Base-by-base conservation (phyloP, 1,140 invertebrate genomes). In the Tetramorium simillimum region DNA sequence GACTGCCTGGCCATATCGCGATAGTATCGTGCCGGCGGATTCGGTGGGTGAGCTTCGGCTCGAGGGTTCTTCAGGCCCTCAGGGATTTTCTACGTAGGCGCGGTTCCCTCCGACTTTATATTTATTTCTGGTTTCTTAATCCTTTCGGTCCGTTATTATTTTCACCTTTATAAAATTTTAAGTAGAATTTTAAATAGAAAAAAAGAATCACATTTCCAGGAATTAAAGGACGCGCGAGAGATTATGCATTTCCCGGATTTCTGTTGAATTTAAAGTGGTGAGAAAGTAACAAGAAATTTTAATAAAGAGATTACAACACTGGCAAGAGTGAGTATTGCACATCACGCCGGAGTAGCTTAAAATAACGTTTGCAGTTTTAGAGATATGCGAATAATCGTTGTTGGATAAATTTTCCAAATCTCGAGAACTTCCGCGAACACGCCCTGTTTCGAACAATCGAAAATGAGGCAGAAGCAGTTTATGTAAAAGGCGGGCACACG, bases 21-120 rank as follows among this genome's bases (percentile, higher is more conserved):
- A 75, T 84, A 21, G 51, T 46, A 82, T 73, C 80, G 67, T 37
- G 62, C 40, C 67, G 40, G 69, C n/a, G 67, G 69, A 84, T 75
- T 75, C 72, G 53, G 65, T 46, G 37, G 49, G 65, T 18, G 80
- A 60, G 80, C 80, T 84, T 73, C 80, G 10, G 60, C 51, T 46
- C 53, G 53, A 75, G 9, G 80, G 53, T 40, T 73, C 62, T 84
- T 84, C 40, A 18, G 18, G 12, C 21, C n/a, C 14, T 56, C 21
- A 43, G 67, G 67, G 12, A 58, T 82, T 84, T 84, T 60, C 18
- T 58, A 72, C 10, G 12, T 24, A 70, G 5, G 56, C 69, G 69
- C 7, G 5, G 18, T 24, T 53, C 33, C 7, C 6, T 18, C 9
- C 28, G 14, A 60, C 33, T 49, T 9, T 14, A 4, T 28, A 77